Evolutionary conservation across 2,113 vertebrate genomes (phyloP), one percentile per base, ranked within the genome.

Genomic region (Nesogale talazaci): DNA sequence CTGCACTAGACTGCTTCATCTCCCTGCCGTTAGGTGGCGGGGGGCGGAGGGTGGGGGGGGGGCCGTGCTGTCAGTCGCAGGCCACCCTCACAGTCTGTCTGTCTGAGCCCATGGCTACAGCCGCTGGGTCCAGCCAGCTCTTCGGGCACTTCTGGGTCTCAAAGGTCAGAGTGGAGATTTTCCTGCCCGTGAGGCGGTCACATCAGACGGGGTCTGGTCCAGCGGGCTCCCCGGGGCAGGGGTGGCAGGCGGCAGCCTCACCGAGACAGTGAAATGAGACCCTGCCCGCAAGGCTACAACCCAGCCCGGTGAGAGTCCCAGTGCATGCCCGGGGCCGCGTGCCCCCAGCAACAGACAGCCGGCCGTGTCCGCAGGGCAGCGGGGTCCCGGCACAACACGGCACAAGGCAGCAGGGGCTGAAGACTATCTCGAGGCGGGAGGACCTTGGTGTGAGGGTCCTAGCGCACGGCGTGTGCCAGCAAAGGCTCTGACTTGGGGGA

Each of bases 281-380:
- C 85, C 92, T 74, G 59, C 91, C 88, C 31, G 85, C 70, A 22
- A 82, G 81, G 84, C 92, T 89, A 56, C 69, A 92, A 92, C 61
- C 86, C 34, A 70, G 27, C 95, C 2, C 88, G 11, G 86, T 82
- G 86, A 88, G 93, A 93, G 63, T 70, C 91, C 40, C 69, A 27
- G n/a, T 38, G 38, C 75, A 86, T 2, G 83, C 88, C 92, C 2
- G 80, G 94, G 86, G 81, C 74, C 88, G 17, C 0, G 72, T 40
- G 88, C 59, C 88, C 36, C 77, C 78, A 38, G 92, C 90, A 82
- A 67, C 23, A 1, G 81, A 57, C 9, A 52, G 46, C 57, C 4
- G 15, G 3, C 83, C 17, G 67, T 56, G 5, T 0, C 34, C 65
- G 0, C 29, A 74, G 42, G 67, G n/a, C 10, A 31, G 77, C 75